A percentile compares a stretch with the other conserved stretches of the same genome.
These are phyloP conservation scores for Zootermopsis nevadensis DNA, from an alignment of 2,888 invertebrate genomes.

Conservation along the genomic window DNA sequence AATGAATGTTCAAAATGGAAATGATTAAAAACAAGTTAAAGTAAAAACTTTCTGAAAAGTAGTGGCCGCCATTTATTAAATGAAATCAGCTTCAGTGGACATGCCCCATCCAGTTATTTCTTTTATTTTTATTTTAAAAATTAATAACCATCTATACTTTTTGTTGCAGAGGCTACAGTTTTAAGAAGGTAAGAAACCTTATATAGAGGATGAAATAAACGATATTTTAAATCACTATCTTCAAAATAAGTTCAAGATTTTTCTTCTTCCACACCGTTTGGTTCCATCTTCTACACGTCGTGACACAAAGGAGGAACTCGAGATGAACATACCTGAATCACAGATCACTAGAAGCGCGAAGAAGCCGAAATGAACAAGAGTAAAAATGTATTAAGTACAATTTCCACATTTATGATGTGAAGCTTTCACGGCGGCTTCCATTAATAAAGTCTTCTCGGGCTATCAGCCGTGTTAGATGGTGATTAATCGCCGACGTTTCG, in stretches of 20 bases:
- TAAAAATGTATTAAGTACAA: no score
- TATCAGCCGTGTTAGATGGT: no score
- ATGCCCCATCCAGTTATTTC: slow-evolving; percentile 21
- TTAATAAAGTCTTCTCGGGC: no score
- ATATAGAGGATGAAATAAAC: slow-evolving; percentile 17
- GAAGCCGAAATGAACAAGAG: background rate
- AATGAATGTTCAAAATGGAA: slow-evolving; percentile 31
- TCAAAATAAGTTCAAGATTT: slow-evolving; percentile 2
- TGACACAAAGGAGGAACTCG: background rate
- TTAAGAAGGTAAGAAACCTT: slow-evolving; percentile 1
- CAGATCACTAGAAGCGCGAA: slow-evolving; percentile 1
- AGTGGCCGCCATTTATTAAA: slow-evolving; percentile 31
- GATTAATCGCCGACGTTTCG: no score
- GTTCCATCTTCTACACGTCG: slow-evolving; percentile 4
- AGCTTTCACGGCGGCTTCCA: no score
- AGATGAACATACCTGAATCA: background rate
- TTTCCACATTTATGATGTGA: no score
- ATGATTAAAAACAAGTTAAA: slow-evolving; percentile 41
- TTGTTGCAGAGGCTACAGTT: background rate
- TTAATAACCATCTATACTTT: slow-evolving; percentile 25
- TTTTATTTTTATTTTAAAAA: slow-evolving; percentile 25
- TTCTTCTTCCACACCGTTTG: background rate
- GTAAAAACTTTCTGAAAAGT: slow-evolving; percentile 34
- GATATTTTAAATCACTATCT: slow-evolving; percentile 14
- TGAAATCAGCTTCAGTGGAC: slow-evolving; percentile 33